Base-by-base conservation (phyloP, 2,888 invertebrate species). In the Tanytarsus gracilentus region DNA sequence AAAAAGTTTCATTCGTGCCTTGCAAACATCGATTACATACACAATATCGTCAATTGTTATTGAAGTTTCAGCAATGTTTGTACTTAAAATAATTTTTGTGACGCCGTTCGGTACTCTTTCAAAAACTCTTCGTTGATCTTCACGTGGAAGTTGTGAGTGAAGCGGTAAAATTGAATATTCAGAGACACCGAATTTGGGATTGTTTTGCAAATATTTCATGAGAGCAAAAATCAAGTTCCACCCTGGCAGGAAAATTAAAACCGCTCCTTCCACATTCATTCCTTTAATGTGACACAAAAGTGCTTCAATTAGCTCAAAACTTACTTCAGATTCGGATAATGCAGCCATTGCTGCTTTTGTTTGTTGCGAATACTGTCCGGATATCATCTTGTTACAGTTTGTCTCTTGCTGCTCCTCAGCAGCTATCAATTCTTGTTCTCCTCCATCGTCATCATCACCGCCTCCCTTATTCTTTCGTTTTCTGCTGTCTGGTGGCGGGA, bases 31-130 rank as follows among this genome's bases (percentile, higher is more conserved):
- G 62, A 99, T 89, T 0, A 99, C 98, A 74, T 88, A 98, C 1
- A 98, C 96, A 2, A 99, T 94, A 70, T 99, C 99, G 73, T 99
- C 90, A 65, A 99, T 99, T 0, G 98, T 99, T 65, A 99, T 91
- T 5, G 95, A 95, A 0, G 97, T 94, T 76, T 99, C 99, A 0
- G 98, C 98, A 68, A 99, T 97, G 72, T 99, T 99, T 2, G 99
- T 99, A 0, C 97, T 88, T 14, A 99, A 75, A 67, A 99, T 98
- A 61, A 98, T 88, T 88, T 97, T 97, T 2, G 87, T 92, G 5
- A 94, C 83, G 5, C 86, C 85, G 0, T 79, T 76, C 0, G 92
- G 88, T 0, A 93, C 91, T 0, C 87, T 82, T 26, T 92, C 83
- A 71, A 99, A 99, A 8, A 98, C 97, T 69, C 82, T 84, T 63